Percentiles rank a stretch among this genome's conserved stretches.
phyloP scores from a whole-genome alignment of 1,140 invertebrate genomes.

The Pogonomyrmex barbatus region DNA sequence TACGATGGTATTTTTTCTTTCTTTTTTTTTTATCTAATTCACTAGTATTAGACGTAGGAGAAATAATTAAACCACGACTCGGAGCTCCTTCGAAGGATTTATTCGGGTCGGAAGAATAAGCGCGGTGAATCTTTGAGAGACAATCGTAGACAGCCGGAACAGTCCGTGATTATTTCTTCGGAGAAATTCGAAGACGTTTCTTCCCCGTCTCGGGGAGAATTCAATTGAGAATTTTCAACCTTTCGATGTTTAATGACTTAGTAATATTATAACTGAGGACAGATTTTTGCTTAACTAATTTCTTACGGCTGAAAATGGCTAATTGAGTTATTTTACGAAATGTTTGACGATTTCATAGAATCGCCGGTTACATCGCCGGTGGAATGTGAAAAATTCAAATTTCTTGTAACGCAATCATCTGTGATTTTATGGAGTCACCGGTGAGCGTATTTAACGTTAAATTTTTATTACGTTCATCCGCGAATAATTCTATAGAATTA shows the following conservation, averaged over 20 bases:
- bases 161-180: background rate
- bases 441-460: slow-evolving; percentile 25
- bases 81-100: background rate
- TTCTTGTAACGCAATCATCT: background rate
- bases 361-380: background rate
- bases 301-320: background rate
- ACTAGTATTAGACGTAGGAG: background rate
- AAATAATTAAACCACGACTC: background rate
- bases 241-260: slow-evolving; percentile 17
- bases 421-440: background rate
- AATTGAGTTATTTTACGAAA: slow-evolving; percentile 13
- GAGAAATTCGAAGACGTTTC: background rate
- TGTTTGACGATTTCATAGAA: slow-evolving; percentile 7
- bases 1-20: background rate
- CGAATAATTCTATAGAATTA: background rate
- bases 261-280: background rate
- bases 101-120: background rate
- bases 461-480: background rate
- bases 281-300: background rate
- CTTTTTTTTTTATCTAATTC: background rate
- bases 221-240: background rate
- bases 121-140: slow-evolving; percentile 10
- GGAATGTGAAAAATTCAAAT: slow-evolving; percentile 8
- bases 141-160: background rate
- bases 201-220: background rate